Base-by-base conservation (phyloP, 2,797 vertebrate species). In the Phrynocephalus guinanensis region DNA sequence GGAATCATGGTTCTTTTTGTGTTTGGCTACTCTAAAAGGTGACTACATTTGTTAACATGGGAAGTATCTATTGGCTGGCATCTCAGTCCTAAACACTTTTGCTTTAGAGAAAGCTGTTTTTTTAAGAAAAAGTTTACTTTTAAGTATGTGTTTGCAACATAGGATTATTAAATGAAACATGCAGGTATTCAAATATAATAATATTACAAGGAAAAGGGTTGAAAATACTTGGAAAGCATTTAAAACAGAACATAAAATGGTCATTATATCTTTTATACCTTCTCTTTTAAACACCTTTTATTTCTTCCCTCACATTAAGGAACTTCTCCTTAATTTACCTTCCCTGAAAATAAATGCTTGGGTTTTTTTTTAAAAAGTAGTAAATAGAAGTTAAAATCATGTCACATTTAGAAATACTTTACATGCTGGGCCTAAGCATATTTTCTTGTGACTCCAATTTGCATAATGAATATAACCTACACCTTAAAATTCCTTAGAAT, bases 281-380 rank as follows among this genome's bases (percentile, higher is more conserved):
- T 26, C 89, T 75, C 87, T 70, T 88, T 33, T 79, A 67, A 67
- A 85, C 6, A 68, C 85, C 81, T 88, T 89, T 83, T 83, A 72
- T 83, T 71, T 50, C 38, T 71, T 83, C 22, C 82, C 52, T 72
- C 20, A 60, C 20, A 48, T 68, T 75, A 44, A 75, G 30, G 38
- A 75, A 44, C 44, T 18, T 75, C n/a, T 52, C 24, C 16, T 52
- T 78, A 70, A 76, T 26, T 18, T 16, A 67, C 13, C 20, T 18
- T 28, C 33, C 11, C 28, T 1, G 73, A 50, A 80, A 86, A 80
- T 56, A 56, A 56, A 56, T 56, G 52, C 52, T 80, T 9, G 52
- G 6, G 2, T 10, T 0, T 30, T 87, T 87, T 33, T 56, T 26
- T n/a, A n/a, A n/a, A 85, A 70, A 79, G 13, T 3, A 70, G 24